phyloP scores from a whole-genome alignment of 2,113 vertebrate species.

The Pagrus major region DNA sequence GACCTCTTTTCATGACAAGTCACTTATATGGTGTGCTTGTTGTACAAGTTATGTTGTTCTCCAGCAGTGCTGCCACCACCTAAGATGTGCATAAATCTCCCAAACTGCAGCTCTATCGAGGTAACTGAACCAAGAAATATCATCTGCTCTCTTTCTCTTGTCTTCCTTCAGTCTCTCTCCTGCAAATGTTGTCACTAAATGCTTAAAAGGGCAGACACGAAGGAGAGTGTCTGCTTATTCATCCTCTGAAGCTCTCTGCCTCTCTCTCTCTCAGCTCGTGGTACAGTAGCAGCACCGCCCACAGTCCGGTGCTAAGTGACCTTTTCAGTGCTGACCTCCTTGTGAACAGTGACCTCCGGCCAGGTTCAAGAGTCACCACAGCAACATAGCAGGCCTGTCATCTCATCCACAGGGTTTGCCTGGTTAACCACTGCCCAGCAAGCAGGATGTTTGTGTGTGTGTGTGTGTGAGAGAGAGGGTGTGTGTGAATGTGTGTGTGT shows the following conservation, averaged over 20 bases:
- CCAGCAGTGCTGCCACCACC: neutral
- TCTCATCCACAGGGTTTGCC: slow-evolving; percentile 50
- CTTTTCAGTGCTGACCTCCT: slow-evolving; percentile 65
- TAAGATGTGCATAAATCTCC: slow-evolving; percentile 10
- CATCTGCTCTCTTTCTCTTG: neutral
- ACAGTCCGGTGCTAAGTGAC: slow-evolving; percentile 27
- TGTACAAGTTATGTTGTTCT: neutral
- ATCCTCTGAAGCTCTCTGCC: neutral
- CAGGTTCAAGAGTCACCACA: slow-evolving; percentile 66
- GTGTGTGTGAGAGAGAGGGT: slow-evolving; percentile 15
- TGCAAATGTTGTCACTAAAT: slow-evolving; percentile 21
- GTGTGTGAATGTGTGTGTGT: neutral
- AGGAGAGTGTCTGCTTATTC: slow-evolving; percentile 8
- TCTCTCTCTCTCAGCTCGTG: slow-evolving; percentile 14
- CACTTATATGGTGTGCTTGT: neutral
- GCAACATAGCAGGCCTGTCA: slow-evolving; percentile 41
- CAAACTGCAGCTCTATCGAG: neutral
- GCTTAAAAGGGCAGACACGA: neutral
- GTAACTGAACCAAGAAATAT: slow-evolving; percentile 1
- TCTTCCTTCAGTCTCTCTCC: neutral
- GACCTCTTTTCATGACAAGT: neutral
- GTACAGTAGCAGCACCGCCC: slow-evolving; percentile 5
- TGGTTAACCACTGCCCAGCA: slow-evolving; percentile 66
- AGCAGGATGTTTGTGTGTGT: slow-evolving; percentile 50
- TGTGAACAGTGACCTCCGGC: slow-evolving; percentile 59